Evolutionary conservation across 2,797 vertebrate species (phyloP), one percentile per base, ranked within the genome.

Genomic region (Protonibea diacanthus): DNA sequence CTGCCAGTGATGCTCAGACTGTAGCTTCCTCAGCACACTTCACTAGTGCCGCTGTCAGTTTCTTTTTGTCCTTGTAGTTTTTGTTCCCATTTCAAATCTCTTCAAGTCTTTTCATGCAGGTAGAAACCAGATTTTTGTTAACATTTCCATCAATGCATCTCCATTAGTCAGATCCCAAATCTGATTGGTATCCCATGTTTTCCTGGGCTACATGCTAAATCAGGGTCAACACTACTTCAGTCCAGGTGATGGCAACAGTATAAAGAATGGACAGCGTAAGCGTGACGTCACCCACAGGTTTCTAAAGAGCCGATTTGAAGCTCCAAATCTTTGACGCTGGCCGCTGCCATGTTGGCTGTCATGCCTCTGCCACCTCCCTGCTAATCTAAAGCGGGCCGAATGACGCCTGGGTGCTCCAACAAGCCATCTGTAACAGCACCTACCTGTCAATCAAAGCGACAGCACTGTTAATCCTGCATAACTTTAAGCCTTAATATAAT

Each of bases 1-100:
- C 83, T 89, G 80, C 76, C 77, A 76, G 80, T 56, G 81, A 81
- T 81, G 82, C 68, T 86, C 78, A 70, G 69, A 74, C 83, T 85
- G 71, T 52, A 67, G 71, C 80, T 75, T 73, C 81, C 72, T 81
- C 84, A 40, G 75, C 57, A 71, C 40, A 62, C 74, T 72, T 81
- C 59, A 61, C 56, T 67, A 60, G 42, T 58, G 45, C 76, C 78
- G 56, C 49, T 66, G 51, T 59, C 72, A 55, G 10, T 70, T 81
- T 76, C 55, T 68, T 63, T 71, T 69, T 76, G 42, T 68, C 71
- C 51, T 70, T 29, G 27, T 20, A 7, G 42, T 56, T 61, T 71
- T 23, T 55, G 6, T 56, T 53, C 18, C 4, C 29, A 47, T 66
- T 62, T 81, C 58, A 48, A 47, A 17, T 48, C 25, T 3, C 3